Evolutionary conservation across 1,140 invertebrate genomes (phyloP).

Genomic region (Helicorthomorpha holstii): DNA sequence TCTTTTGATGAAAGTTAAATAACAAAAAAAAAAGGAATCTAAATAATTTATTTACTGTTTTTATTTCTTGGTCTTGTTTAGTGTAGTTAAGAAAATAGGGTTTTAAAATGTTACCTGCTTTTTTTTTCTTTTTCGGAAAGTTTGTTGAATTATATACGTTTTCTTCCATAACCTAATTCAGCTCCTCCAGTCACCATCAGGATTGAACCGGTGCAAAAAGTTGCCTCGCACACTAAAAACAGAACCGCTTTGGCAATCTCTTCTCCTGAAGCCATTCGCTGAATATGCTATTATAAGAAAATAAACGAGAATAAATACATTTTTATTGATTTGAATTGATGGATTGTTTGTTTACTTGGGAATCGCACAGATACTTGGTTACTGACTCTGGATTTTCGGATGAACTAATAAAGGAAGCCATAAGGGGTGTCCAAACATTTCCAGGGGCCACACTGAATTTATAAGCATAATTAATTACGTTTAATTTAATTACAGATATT

Average conservation of each 20-base stretch:
- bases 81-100: too few species aligned
- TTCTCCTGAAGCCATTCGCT: conserved; percentile 20
- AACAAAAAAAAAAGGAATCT: too few species aligned
- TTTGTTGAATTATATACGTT: too few species aligned
- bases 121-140: too few species aligned
- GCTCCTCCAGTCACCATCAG: conserved; percentile 23
- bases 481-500: background rate
- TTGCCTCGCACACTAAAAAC: conserved; percentile 24
- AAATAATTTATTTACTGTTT: too few species aligned
- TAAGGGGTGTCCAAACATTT: background rate
- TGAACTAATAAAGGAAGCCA: background rate
- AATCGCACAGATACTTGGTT: background rate
- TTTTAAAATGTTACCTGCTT: too few species aligned
- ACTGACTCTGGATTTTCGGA: background rate
- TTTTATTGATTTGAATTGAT: background rate
- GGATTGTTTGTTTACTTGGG: background rate
- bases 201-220: conserved; percentile 26
- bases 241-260: conserved; percentile 22
- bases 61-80: too few species aligned
- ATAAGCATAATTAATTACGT: too few species aligned
- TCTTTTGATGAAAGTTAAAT: too few species aligned
- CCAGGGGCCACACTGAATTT: background rate
- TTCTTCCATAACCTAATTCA: conserved; percentile 25
- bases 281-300: background rate
- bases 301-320: background rate